Conservation (phyloP, 2,888 invertebrate genomes). For the Gari tellinella region DNA sequence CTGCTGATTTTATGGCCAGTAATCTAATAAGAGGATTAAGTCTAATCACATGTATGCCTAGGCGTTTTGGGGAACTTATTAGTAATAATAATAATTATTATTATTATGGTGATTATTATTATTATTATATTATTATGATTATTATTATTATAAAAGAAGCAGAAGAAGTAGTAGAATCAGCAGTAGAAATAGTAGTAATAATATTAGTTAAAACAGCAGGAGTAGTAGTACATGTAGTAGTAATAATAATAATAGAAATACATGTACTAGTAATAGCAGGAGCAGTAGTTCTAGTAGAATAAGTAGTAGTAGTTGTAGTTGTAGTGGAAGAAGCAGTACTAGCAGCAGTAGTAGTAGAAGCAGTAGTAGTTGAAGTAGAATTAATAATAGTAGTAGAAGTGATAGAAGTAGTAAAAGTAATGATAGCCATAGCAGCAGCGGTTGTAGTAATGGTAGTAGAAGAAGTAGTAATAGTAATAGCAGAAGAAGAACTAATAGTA, state of each 20-base stretch:
- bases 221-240: constrained; percentile 24
- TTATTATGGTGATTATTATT: too few relatives aligned
- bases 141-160: constrained; percentile 24
- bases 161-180: constrained; percentile 24
- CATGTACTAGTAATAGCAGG: constrained; percentile 20
- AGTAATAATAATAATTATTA: too few relatives aligned
- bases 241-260: constrained; percentile 27
- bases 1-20: too few relatives aligned
- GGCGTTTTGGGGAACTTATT: too few relatives aligned
- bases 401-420: constrained; percentile 5
- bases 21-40: too few relatives aligned
- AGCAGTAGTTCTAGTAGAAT: constrained; percentile 20
- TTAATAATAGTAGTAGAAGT: constrained; percentile 18
- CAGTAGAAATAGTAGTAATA: constrained; percentile 27
- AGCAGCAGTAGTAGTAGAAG: constrained; percentile 24
- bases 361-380: constrained; percentile 21
- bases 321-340: constrained; percentile 20
- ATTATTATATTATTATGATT: too few relatives aligned
- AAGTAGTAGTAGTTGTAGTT: constrained; percentile 22
- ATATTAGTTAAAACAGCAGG: constrained; percentile 16
- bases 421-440: constrained; percentile 2
- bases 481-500: constrained; percentile 7
- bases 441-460: constrained; percentile 17
- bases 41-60: too few relatives aligned
- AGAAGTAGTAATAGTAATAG: constrained; percentile 12